Conservation (phyloP, 2,888 invertebrate species). For the Troides aeacus region DNA sequence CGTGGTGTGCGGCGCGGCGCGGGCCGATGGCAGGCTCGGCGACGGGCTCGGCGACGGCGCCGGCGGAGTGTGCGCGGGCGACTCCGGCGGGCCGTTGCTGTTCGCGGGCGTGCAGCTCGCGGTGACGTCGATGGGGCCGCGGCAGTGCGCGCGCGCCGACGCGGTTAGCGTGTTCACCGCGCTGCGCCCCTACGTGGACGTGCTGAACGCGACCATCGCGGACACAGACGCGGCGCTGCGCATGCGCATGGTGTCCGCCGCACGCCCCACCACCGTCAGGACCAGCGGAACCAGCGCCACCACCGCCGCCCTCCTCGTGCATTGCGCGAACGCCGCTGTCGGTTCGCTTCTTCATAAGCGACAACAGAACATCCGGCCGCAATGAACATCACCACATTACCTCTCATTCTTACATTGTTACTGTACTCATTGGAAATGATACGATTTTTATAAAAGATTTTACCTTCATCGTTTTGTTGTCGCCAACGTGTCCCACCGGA, state of each 20-base stretch:
- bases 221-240: constrained; percentile 47
- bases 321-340: not conserved
- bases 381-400: too few relatives aligned
- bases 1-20: constrained; percentile 52
- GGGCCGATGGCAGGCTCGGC: constrained; percentile 22
- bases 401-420: too few relatives aligned
- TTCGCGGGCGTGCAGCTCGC: constrained; percentile 51
- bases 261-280: not conserved
- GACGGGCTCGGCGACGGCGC: constrained; percentile 18
- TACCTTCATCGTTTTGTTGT: too few relatives aligned
- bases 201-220: constrained; percentile 57
- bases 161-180: constrained; percentile 65
- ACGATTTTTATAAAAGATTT: too few relatives aligned
- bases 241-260: constrained; percentile 37
- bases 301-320: not conserved
- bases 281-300: not conserved
- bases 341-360: not conserved
- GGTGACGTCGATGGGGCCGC: constrained; percentile 64
- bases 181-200: constrained; percentile 51
- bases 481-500: too few relatives aligned
- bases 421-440: too few relatives aligned
- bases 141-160: constrained; percentile 47
- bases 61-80: constrained; percentile 65
- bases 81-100: constrained; percentile 67
- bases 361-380: too few relatives aligned